phyloP scores from a whole-genome alignment of 2,113 vertebrate species.

The Coptodon rendalli region DNA sequence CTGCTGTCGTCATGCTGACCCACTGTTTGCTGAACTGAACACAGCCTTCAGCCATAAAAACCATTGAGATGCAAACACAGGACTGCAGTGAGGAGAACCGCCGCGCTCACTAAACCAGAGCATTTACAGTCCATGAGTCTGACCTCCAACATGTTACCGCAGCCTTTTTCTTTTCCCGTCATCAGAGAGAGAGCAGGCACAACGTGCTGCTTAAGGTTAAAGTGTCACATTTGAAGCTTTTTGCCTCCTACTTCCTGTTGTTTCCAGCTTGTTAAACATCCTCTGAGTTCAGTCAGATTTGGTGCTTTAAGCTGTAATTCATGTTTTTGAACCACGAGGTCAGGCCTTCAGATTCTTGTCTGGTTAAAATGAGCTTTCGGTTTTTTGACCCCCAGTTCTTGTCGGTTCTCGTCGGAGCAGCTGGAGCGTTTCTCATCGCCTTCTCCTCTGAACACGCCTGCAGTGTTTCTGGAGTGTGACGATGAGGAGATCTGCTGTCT shows the following conservation, averaged over 20 bases:
- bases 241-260: not conserved
- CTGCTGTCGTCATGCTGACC: not conserved
- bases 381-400: not conserved
- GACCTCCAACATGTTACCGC: not conserved
- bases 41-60: not conserved
- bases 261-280: not conserved
- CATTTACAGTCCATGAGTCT: not conserved
- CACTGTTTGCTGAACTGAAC: not conserved
- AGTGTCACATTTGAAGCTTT: not conserved
- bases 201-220: not conserved
- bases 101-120: not conserved
- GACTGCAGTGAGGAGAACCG: not conserved
- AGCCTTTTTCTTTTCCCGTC: not conserved
- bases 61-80: not conserved
- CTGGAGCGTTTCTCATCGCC: not conserved
- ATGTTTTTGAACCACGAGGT: not conserved
- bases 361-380: not conserved
- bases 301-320: not conserved
- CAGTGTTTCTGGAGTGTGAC: not conserved
- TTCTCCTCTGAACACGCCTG: not conserved
- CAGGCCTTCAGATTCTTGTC: not conserved
- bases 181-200: not conserved
- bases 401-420: not conserved
- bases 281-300: not conserved
- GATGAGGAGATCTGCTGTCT: not conserved